These are phyloP conservation scores for Autographa gamma DNA, from an alignment of 2,888 invertebrate genomes.

Conservation along the genomic window DNA sequence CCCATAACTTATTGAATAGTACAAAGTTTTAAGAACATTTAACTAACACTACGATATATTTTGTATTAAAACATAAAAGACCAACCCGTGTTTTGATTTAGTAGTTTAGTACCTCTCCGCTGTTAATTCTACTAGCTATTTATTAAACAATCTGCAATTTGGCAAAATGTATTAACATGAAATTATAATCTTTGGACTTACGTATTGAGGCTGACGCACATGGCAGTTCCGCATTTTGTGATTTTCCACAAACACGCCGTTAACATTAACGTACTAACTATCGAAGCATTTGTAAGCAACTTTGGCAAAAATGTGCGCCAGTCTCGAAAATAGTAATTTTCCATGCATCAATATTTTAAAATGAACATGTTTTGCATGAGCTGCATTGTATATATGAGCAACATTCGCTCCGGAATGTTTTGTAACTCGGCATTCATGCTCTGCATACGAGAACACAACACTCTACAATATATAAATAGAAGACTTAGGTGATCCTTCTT, in stretches of 20 bases:
- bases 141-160: constrained; percentile 26
- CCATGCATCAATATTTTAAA: constrained; percentile 55
- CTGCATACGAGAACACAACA: constrained; percentile 80
- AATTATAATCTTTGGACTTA: constrained; percentile 26
- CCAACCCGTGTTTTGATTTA: constrained; percentile 87
- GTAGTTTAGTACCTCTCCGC: constrained; percentile 85
- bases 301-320: constrained; percentile 44
- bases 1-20: constrained; percentile 72
- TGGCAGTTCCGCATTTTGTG: constrained; percentile 25
- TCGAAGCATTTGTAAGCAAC: constrained; percentile 7
- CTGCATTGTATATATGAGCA: constrained; percentile 84
- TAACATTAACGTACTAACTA: constrained; percentile 6
- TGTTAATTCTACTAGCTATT: constrained; percentile 58
- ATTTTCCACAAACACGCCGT: constrained; percentile 14
- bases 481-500: constrained; percentile 28
- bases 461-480: constrained; percentile 64
- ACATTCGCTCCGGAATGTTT: constrained; percentile 72
- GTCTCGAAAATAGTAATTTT: constrained; percentile 47
- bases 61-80: constrained; percentile 88
- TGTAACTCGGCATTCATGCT: constrained; percentile 59
- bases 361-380: constrained; percentile 76
- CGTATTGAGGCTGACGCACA: constrained; percentile 47
- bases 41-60: constrained; percentile 82
- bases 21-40: constrained; percentile 75
- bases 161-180: constrained; percentile 32